A percentile compares a stretch with the other conserved stretches of the same genome.
Conservation (phyloP, 1,140 invertebrate species). For the Lordiphosa clarofinis region DNA sequence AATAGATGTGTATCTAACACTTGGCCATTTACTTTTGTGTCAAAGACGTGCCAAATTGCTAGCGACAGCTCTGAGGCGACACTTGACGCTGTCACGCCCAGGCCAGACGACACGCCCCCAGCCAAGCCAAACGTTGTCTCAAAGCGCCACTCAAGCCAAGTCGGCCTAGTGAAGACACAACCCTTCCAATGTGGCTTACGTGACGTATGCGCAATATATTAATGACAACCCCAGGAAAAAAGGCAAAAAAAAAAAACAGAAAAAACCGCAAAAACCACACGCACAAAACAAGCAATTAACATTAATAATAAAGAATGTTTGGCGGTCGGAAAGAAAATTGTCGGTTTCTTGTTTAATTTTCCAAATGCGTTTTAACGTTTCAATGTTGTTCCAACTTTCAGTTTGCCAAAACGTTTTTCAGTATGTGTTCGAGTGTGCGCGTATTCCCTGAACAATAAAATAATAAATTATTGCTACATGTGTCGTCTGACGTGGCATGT, state of each 20-base stretch:
- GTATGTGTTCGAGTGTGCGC: not conserved
- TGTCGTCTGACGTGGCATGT: constrained; percentile 14
- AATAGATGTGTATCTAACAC: constrained; percentile 58
- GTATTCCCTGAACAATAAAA: constrained; percentile 37
- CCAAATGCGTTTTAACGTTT: constrained; percentile 36
- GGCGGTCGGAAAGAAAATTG: constrained; percentile 37
- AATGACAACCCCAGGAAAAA: constrained; percentile 23
- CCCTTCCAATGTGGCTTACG: constrained; percentile 55
- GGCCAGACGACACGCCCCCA: constrained; percentile 31
- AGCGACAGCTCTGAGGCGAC: constrained; percentile 38
- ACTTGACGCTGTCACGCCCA: constrained; percentile 52
- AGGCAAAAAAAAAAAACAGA: constrained; percentile 29
- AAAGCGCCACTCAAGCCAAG: constrained; percentile 43
- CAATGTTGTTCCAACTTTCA: too few species aligned
- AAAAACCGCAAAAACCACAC: constrained; percentile 44
- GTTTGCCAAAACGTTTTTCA: not conserved
- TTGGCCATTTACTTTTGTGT: constrained; percentile 57
- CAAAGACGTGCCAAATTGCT: constrained; percentile 56
- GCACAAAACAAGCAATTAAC: constrained; percentile 70
- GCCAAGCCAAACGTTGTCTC: constrained; percentile 12
- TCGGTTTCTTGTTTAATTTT: constrained; percentile 49
- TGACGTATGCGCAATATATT: constrained; percentile 63
- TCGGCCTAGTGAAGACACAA: constrained; percentile 18
- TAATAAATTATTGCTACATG: constrained; percentile 26
- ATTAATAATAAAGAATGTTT: constrained; percentile 56